Evolutionary conservation across 2,888 invertebrate species (phyloP).

Genomic region (Apantesis nais): DNA sequence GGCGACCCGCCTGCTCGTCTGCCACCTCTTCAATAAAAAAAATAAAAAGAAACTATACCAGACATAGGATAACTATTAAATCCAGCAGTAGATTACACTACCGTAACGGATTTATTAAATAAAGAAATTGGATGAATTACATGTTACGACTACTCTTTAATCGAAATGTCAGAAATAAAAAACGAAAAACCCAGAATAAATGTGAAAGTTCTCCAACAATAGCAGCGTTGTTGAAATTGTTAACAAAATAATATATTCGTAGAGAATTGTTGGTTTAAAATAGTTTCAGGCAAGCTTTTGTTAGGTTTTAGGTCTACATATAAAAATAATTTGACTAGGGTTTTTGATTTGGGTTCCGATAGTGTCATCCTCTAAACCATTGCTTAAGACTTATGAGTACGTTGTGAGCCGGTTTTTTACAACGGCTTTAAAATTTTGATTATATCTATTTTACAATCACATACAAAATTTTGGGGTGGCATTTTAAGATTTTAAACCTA

Average conservation of each 20-base stretch:
- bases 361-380: neutral
- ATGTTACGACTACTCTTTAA: neutral
- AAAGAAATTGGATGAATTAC: too few species aligned
- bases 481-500: too few species aligned
- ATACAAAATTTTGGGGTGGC: too few species aligned
- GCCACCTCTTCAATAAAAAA: too few species aligned
- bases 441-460: too few species aligned
- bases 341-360: neutral
- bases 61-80: too few species aligned
- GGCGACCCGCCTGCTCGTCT: too few species aligned
- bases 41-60: too few species aligned
- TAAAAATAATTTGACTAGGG: constrained; percentile 11
- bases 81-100: too few species aligned
- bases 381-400: neutral
- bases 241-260: constrained; percentile 36
- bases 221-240: constrained; percentile 22
- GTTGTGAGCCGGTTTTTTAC: neutral
- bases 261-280: constrained; percentile 3
- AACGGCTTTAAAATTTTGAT: neutral
- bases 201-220: constrained; percentile 32
- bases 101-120: too few species aligned
- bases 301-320: constrained; percentile 3
- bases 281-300: constrained; percentile 15
- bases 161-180: constrained; percentile 8
- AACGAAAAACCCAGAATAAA: constrained; percentile 28